Percentiles rank a stretch among this genome's conserved stretches.
phyloP scores from a whole-genome alignment of 2,113 vertebrate species.

The Catharus minimus region DNA sequence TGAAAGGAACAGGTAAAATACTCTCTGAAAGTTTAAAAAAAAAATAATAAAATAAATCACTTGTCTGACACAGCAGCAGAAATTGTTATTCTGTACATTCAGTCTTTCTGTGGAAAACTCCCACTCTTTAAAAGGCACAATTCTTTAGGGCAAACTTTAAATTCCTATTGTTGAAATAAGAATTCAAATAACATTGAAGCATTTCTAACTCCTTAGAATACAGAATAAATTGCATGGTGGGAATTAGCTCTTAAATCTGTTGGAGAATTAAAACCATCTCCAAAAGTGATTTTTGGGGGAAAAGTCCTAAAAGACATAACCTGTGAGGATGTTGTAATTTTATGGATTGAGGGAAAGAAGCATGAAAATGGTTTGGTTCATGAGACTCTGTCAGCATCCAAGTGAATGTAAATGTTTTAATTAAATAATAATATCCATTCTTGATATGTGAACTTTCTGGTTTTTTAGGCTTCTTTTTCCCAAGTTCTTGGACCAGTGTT shows the following conservation, averaged over 20 bases:
- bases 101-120: not conserved
- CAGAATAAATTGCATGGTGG: not conserved
- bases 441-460: not conserved
- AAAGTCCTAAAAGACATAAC: not conserved
- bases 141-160: not conserved
- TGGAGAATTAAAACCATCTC: not conserved
- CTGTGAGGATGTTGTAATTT: not conserved
- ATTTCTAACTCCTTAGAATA: not conserved
- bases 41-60: not conserved
- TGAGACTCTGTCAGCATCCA: not conserved
- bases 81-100: not conserved
- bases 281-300: not conserved
- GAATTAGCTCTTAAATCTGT: not conserved
- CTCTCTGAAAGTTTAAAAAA: not conserved
- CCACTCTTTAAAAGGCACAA: not conserved
- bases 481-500: constrained; percentile 94
- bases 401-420: not conserved
- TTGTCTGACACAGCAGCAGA: not conserved
- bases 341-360: not conserved
- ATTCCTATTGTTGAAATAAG: not conserved
- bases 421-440: not conserved
- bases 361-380: not conserved
- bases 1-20: not conserved
- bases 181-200: not conserved
- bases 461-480: constrained; percentile 87